These are phyloP conservation scores for Herpailurus yagouaroundi DNA, from an alignment of 2,113 vertebrate genomes.

Conservation along the genomic window DNA sequence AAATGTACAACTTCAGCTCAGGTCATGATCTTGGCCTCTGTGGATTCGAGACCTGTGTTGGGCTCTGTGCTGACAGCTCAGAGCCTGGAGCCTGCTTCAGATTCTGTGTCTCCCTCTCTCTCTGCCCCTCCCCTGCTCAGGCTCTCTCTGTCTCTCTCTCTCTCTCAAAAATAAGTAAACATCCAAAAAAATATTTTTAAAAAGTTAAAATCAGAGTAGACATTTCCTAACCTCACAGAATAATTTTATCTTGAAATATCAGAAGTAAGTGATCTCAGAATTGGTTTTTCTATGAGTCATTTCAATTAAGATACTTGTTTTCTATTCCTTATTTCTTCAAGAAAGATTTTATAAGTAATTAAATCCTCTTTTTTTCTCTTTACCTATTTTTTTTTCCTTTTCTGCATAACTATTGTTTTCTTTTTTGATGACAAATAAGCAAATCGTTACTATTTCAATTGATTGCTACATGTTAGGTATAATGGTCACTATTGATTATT, in stretches of 20 bases:
- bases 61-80: no score
- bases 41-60: no score
- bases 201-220: not conserved
- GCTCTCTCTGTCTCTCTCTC: no score
- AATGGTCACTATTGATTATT: not conserved
- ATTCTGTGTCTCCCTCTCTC: no score
- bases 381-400: not conserved
- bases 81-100: no score
- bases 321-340: not conserved
- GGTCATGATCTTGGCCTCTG: no score
- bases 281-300: not conserved
- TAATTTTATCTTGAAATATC: not conserved
- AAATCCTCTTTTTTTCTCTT: not conserved
- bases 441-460: conserved; percentile 15
- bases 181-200: no score
- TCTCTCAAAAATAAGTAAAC: no score
- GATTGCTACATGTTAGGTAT: not conserved
- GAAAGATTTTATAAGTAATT: not conserved
- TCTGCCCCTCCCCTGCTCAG: no score
- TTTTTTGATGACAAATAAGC: not conserved
- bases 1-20: no score
- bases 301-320: not conserved
- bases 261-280: not conserved
- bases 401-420: not conserved
- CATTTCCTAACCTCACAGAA: not conserved